Percentiles rank a stretch among this genome's conserved stretches.
These are phyloP conservation scores for Cheumatopsyche charites DNA, from an alignment of 1,140 invertebrate genomes.

Conservation along the genomic window DNA sequence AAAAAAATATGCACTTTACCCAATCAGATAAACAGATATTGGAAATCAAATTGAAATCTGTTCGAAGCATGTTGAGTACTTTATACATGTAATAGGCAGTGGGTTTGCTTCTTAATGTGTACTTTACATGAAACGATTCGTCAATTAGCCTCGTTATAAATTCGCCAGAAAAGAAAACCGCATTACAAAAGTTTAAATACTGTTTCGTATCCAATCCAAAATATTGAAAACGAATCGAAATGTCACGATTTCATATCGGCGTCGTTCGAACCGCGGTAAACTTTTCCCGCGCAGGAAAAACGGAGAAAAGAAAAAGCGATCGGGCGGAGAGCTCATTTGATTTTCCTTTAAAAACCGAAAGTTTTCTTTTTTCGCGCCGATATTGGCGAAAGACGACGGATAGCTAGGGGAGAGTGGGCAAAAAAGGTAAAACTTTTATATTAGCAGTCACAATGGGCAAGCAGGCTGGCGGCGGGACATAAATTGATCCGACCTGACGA, in stretches of 20 bases:
- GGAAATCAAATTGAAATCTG: too few species aligned
- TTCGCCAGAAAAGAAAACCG: too few species aligned
- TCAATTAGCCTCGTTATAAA: too few species aligned
- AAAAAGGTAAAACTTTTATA: conserved; percentile 46
- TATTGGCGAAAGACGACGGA: conserved; percentile 27
- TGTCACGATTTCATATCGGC: not conserved
- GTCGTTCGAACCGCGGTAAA: too few species aligned
- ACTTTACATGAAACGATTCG: too few species aligned
- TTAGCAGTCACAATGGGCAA: conserved; percentile 45
- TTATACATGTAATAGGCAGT: too few species aligned
- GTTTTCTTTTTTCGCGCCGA: conserved; percentile 25
- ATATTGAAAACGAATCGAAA: conserved; percentile 19
- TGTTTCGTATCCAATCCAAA: conserved; percentile 3
- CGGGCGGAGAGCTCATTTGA: conserved; percentile 36
- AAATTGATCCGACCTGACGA: conserved; percentile 40
- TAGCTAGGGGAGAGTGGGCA: conserved; percentile 6
- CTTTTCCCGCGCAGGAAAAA: too few species aligned
- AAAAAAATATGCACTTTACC: too few species aligned
- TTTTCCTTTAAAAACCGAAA: conserved; percentile 43
- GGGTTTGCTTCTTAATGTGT: too few species aligned
- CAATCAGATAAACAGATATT: too few species aligned
- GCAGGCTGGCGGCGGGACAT: conserved; percentile 40
- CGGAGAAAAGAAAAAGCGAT: not conserved
- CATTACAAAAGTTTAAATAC: not conserved
- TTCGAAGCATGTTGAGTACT: too few species aligned